phyloP scores from a whole-genome alignment of 2,113 vertebrate genomes.

The Nerophis ophidion region DNA sequence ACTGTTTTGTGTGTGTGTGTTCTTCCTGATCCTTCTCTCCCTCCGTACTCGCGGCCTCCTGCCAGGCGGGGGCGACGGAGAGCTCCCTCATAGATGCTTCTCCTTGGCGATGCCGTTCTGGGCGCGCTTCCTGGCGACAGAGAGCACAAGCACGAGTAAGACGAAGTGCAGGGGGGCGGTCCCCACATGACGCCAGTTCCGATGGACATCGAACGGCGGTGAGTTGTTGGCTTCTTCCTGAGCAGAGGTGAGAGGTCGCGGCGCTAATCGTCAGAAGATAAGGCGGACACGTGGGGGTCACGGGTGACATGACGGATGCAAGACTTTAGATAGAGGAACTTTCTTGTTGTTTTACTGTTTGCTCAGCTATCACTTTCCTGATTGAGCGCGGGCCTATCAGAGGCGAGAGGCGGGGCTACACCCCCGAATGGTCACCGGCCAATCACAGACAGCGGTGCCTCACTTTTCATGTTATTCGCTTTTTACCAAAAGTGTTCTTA shows the following conservation, averaged over 20 bases:
- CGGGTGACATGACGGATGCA: constrained; percentile 29
- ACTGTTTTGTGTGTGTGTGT: not conserved
- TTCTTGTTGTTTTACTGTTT: constrained; percentile 23
- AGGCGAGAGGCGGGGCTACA: too few relatives aligned
- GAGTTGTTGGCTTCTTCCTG: not conserved
- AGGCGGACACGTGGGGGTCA: constrained; percentile 5
- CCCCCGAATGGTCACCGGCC: too few relatives aligned
- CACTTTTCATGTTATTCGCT: too few relatives aligned
- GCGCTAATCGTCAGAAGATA: constrained; percentile 13
- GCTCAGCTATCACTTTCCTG: not conserved
- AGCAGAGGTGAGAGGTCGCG: constrained; percentile 37
- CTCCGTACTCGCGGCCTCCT: constrained; percentile 33
- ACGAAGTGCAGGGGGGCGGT: not conserved
- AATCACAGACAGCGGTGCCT: too few relatives aligned
- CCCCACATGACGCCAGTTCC: too few relatives aligned
- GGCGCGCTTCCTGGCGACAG: constrained; percentile 63
- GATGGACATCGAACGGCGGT: too few relatives aligned
- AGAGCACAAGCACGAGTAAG: not conserved
- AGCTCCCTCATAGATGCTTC: constrained; percentile 74
- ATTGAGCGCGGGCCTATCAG: not conserved
- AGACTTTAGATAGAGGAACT: constrained; percentile 16
- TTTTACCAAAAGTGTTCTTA: too few relatives aligned
- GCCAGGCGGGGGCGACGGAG: constrained; percentile 59
- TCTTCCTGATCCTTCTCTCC: constrained; percentile 17
- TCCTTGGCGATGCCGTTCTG: constrained; percentile 83